A percentile compares a stretch with the other conserved stretches of the same genome.
Conservation (phyloP, 2,113 vertebrate genomes). For the Apus apus region DNA sequence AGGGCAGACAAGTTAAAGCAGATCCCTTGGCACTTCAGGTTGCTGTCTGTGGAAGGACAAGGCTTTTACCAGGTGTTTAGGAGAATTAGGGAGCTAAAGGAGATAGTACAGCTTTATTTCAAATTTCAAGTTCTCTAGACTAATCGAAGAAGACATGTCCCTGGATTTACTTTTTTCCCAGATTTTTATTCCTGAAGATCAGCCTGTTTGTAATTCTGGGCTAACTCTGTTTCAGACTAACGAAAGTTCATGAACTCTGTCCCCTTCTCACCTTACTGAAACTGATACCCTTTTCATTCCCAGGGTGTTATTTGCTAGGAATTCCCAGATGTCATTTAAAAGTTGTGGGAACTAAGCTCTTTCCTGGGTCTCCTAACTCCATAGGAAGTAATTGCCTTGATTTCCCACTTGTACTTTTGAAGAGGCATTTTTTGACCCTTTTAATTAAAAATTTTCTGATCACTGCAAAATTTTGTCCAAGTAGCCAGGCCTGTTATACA, state of each 20-base stretch:
- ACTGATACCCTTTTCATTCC: constrained; percentile 26
- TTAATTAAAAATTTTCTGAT: not conserved
- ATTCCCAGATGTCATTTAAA: constrained; percentile 8
- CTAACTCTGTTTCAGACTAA: constrained; percentile 16
- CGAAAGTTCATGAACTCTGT: constrained; percentile 24
- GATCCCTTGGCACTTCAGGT: not conserved
- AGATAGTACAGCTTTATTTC: not conserved
- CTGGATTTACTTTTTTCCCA: not conserved
- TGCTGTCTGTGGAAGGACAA: not conserved
- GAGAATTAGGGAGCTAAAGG: not conserved
- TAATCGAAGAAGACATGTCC: not conserved
- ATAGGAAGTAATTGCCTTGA: not conserved
- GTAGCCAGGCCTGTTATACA: not conserved
- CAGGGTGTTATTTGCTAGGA: not conserved
- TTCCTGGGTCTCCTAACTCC: not conserved
- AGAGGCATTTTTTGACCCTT: not conserved
- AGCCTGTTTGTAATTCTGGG: not conserved
- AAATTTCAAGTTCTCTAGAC: not conserved
- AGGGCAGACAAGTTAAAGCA: not conserved
- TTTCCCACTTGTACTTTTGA: not conserved
- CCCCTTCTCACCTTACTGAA: constrained; percentile 60
- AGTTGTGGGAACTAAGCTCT: not conserved
- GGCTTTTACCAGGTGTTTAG: not conserved
- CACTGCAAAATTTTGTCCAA: not conserved
- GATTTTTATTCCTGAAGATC: not conserved